Conservation (phyloP, 2,797 vertebrate genomes). For the Capromys pilorides region DNA sequence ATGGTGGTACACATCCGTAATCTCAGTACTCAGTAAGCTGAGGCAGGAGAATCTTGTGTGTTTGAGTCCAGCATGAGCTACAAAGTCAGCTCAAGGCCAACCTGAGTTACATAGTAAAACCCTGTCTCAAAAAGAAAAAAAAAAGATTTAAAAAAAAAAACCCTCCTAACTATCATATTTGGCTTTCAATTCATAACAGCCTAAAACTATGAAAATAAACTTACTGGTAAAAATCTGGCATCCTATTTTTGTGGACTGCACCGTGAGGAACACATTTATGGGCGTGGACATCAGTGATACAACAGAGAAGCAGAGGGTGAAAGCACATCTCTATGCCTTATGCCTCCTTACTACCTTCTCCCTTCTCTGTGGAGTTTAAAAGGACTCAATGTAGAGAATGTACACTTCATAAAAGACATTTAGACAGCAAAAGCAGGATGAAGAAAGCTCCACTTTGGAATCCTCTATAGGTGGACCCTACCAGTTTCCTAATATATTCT, state of each 20-base stretch:
- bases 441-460: constrained; percentile 12
- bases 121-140: not conserved
- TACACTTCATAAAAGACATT: not conserved
- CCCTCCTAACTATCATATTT: not conserved
- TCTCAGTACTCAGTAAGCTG: not conserved
- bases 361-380: not conserved
- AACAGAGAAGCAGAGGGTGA: not conserved
- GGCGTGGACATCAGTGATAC: not conserved
- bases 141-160: not conserved
- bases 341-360: not conserved
- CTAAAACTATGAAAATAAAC: constrained; percentile 51
- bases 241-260: not conserved
- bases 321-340: not conserved
- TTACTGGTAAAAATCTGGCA: constrained; percentile 7
- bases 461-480: not conserved
- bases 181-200: constrained; percentile 1
- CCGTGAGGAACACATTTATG: not conserved
- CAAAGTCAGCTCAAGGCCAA: not conserved
- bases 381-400: not conserved
- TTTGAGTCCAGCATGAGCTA: no score
- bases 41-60: not conserved
- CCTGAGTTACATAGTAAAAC: not conserved
- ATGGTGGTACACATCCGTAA: not conserved
- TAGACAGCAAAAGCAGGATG: not conserved
- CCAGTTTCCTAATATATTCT: constrained; percentile 18